Percentiles rank a stretch among this genome's conserved stretches.
Conservation (phyloP, 1,140 invertebrate species). For the Vanessa atalanta region DNA sequence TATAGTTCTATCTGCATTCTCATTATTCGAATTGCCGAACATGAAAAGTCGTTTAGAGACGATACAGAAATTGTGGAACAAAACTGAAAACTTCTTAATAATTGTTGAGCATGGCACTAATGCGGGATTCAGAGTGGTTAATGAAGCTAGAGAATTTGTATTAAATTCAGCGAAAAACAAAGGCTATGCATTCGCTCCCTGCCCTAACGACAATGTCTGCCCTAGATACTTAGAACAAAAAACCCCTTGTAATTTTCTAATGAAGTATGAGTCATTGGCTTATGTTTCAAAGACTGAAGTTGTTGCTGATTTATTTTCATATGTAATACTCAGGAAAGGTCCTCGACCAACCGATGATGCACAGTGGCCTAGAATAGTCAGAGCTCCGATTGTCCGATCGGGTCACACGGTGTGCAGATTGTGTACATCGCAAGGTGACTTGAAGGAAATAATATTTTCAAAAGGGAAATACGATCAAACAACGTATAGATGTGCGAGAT, state of each 20-base stretch:
- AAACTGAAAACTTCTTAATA: slow-evolving; percentile 90
- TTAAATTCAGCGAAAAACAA: slow-evolving; percentile 75
- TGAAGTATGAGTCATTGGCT: slow-evolving; percentile 83
- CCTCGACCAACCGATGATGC: slow-evolving; percentile 72
- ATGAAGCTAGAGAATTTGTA: slow-evolving; percentile 89
- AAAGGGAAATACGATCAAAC: slow-evolving; percentile 86
- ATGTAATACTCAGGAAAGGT: slow-evolving; percentile 91
- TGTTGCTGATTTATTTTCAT: slow-evolving; percentile 84
- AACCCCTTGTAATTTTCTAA: slow-evolving; percentile 90
- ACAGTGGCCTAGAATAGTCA: slow-evolving; percentile 90
- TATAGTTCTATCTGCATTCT: slow-evolving; percentile 90
- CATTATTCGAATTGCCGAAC: slow-evolving; percentile 89
- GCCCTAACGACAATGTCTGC: slow-evolving; percentile 89
- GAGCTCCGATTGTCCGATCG: slow-evolving; percentile 83
- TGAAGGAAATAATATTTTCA: slow-evolving; percentile 90
- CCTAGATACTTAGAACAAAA: slow-evolving; percentile 84
- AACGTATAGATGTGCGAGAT: slow-evolving; percentile 86
- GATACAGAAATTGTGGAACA: slow-evolving; percentile 91
- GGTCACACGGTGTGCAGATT: slow-evolving; percentile 89
- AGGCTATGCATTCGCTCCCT: slow-evolving; percentile 90
- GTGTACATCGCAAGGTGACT: slow-evolving; percentile 87
- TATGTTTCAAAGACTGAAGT: slow-evolving; percentile 71
- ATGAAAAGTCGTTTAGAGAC: slow-evolving; percentile 85
- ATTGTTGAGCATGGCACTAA: slow-evolving; percentile 92
- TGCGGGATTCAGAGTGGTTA: slow-evolving; percentile 88